Percentiles rank a stretch among this genome's conserved stretches.
These are phyloP conservation scores for Orthosia incerta DNA, from an alignment of 2,888 invertebrate genomes.

Conservation along the genomic window DNA sequence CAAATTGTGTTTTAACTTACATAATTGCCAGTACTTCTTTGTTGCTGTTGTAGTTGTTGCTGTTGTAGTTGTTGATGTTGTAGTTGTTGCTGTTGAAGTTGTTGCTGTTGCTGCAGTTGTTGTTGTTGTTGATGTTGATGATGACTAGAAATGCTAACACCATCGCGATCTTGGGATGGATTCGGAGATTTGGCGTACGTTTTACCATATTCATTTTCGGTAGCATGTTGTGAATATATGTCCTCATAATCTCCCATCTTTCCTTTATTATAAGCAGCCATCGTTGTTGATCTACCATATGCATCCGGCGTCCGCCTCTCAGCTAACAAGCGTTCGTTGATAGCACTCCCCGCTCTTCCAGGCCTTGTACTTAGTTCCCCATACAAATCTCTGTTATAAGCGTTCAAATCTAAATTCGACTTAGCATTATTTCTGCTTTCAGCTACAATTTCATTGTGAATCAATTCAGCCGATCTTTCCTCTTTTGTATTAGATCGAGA, in stretches of 20 bases:
- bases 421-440: conserved; percentile 74
- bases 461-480: conserved; percentile 67
- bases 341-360: conserved; percentile 75
- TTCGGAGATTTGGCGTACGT: conserved; percentile 92
- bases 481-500: conserved; percentile 68
- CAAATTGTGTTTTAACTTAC: conserved; percentile 74
- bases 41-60: conserved; percentile 75
- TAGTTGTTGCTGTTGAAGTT: conserved; percentile 65
- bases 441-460: conserved; percentile 74
- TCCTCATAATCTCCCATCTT: conserved; percentile 94
- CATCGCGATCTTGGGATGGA: conserved; percentile 82
- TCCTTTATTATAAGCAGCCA: conserved; percentile 83
- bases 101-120: conserved; percentile 70
- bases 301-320: conserved; percentile 96
- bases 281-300: conserved; percentile 93
- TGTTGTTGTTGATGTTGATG: conserved; percentile 74
- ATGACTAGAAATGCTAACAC: conserved; percentile 78
- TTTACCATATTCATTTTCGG: conserved; percentile 84
- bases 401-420: conserved; percentile 71
- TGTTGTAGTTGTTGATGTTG: conserved; percentile 73
- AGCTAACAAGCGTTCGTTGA: conserved; percentile 83
- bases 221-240: conserved; percentile 89
- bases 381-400: conserved; percentile 82
- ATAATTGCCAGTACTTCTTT: conserved; percentile 75
- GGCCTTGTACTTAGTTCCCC: conserved; percentile 80